Conservation (phyloP, 92 coral and sea anemone genomes). For the Palythoa grandis region DNA sequence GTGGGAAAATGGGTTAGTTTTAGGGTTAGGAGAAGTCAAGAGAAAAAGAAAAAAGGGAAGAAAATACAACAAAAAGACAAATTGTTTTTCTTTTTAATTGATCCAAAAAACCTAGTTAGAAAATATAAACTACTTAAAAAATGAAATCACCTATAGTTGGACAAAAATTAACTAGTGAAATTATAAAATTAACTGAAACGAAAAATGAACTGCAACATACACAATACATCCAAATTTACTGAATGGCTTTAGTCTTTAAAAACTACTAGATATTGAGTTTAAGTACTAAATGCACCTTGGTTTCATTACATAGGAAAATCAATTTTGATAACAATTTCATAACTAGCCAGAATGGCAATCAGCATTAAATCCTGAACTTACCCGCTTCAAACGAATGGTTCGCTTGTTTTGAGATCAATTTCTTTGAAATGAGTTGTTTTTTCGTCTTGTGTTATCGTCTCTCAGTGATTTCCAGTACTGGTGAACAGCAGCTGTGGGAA, state of each 20-base stretch:
- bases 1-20: constrained; percentile 10
- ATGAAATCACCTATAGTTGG: neutral
- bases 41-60: no score
- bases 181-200: neutral
- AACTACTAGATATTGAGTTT: neutral
- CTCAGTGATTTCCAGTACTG: constrained; percentile 17
- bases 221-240: constrained; percentile 7
- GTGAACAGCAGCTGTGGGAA: constrained; percentile 13
- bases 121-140: no score
- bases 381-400: constrained; percentile 19
- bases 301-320: neutral
- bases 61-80: no score
- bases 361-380: constrained; percentile 10
- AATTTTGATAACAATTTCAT: neutral
- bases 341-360: constrained; percentile 4
- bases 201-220: constrained; percentile 12
- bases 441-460: constrained; percentile 14
- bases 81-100: no score
- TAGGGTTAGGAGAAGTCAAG: constrained; percentile 1
- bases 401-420: constrained; percentile 17
- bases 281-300: constrained; percentile 2
- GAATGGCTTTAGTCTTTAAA: neutral
- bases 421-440: neutral
- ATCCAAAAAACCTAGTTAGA: no score
- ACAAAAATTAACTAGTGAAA: constrained; percentile 7